Evolutionary conservation across 2,113 vertebrate genomes (phyloP).

Genomic region (Probosciger aterrimus): DNA sequence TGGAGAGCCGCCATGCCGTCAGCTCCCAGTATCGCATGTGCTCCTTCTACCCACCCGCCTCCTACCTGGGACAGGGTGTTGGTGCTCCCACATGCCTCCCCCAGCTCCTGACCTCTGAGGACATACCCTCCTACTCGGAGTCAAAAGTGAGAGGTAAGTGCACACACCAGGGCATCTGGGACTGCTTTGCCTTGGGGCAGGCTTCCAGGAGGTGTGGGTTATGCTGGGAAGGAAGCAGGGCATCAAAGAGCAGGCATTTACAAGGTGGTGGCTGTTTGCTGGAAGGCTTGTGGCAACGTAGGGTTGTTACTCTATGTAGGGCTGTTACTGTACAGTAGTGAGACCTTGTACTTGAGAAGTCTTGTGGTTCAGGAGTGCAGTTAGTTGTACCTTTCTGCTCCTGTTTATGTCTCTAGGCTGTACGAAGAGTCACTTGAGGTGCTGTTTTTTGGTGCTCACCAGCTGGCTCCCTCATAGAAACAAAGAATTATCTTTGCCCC

Average conservation of each 20-base stretch:
- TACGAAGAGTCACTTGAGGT: neutral
- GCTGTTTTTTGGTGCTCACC: neutral
- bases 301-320: neutral
- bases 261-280: neutral
- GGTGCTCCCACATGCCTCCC: constrained; percentile 72
- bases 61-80: constrained; percentile 86
- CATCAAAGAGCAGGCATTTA: neutral
- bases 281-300: neutral
- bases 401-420: neutral
- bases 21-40: constrained; percentile 90
- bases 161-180: rapidly evolving
- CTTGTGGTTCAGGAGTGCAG: rapidly evolving
- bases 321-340: neutral
- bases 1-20: constrained; percentile 80
- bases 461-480: neutral
- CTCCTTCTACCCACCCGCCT: constrained; percentile 85
- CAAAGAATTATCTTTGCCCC: neutral
- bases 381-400: neutral
- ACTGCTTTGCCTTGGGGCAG: neutral
- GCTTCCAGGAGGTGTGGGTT: neutral
- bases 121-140: constrained; percentile 76
- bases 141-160: constrained; percentile 82
- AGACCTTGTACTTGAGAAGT: neutral
- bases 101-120: constrained; percentile 83
- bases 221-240: neutral